Evolutionary conservation across 2,888 invertebrate species (phyloP).

Genomic region (Meganola albula): DNA sequence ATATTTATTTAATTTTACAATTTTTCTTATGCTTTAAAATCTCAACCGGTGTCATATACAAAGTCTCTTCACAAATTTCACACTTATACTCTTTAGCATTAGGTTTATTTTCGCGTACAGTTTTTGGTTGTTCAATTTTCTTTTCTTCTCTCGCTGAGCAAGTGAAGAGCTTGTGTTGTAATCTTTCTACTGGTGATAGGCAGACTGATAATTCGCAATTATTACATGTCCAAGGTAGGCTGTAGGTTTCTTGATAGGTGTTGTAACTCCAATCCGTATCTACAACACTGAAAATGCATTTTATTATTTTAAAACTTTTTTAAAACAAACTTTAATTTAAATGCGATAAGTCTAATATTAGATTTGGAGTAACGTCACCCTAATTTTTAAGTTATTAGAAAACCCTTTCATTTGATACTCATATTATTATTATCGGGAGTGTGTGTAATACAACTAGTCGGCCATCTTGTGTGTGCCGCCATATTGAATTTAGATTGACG

Average conservation of each 20-base stretch:
- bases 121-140: conserved; percentile 39
- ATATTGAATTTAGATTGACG: too few species aligned
- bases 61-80: conserved; percentile 80
- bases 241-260: conserved; percentile 77
- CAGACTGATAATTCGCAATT: conserved; percentile 81
- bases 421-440: too few species aligned
- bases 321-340: too few species aligned
- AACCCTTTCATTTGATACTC: too few species aligned
- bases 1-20: conserved; percentile 63
- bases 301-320: too few species aligned
- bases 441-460: too few species aligned
- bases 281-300: conserved; percentile 68
- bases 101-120: conserved; percentile 52
- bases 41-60: conserved; percentile 88
- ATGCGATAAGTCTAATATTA: too few species aligned
- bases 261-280: conserved; percentile 83
- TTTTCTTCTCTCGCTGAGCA: conserved; percentile 51
- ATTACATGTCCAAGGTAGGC: conserved; percentile 84
- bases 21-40: conserved; percentile 89
- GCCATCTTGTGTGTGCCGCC: too few species aligned
- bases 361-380: too few species aligned
- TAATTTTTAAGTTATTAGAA: too few species aligned
- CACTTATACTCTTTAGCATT: conserved; percentile 84
- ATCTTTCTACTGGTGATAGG: conserved; percentile 81
- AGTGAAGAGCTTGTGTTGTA: conserved; percentile 82